Evolutionary conservation across 2,888 invertebrate species (phyloP).

Genomic region (Entomobrya proxima): DNA sequence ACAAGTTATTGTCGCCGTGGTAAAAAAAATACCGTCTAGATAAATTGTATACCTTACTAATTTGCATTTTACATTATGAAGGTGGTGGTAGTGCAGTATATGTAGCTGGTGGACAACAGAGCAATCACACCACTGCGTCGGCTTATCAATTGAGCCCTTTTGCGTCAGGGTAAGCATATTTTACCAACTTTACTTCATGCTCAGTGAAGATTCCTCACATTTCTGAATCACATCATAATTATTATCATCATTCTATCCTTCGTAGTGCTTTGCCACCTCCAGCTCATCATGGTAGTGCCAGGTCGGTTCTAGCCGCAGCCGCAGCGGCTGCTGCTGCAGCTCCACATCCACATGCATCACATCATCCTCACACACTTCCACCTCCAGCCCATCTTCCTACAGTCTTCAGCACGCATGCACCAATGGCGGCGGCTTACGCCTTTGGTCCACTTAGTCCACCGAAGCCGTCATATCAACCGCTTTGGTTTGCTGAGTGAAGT

Average conservation of each 20-base stretch:
- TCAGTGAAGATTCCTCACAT: not conserved
- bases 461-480: constrained; percentile 83
- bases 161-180: constrained; percentile 76
- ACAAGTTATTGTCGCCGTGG: not conserved
- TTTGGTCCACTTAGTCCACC: constrained; percentile 85
- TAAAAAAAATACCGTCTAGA: no score
- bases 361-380: constrained; percentile 85
- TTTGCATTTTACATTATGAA: constrained; percentile 13
- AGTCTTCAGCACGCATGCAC: constrained; percentile 83
- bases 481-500: constrained; percentile 86
- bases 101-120: constrained; percentile 72
- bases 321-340: constrained; percentile 77
- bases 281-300: constrained; percentile 88
- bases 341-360: constrained; percentile 86
- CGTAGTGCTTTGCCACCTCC: constrained; percentile 86
- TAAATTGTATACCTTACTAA: no score
- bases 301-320: constrained; percentile 81
- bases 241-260: not conserved
- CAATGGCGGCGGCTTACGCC: constrained; percentile 81
- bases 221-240: not conserved
- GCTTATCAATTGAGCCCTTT: constrained; percentile 79
- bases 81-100: constrained; percentile 74
- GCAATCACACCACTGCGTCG: constrained; percentile 66
- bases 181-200: not conserved
- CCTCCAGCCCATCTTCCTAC: constrained; percentile 76